Conservation (phyloP, 2,113 vertebrate genomes). For the Crypturellus undulatus region DNA sequence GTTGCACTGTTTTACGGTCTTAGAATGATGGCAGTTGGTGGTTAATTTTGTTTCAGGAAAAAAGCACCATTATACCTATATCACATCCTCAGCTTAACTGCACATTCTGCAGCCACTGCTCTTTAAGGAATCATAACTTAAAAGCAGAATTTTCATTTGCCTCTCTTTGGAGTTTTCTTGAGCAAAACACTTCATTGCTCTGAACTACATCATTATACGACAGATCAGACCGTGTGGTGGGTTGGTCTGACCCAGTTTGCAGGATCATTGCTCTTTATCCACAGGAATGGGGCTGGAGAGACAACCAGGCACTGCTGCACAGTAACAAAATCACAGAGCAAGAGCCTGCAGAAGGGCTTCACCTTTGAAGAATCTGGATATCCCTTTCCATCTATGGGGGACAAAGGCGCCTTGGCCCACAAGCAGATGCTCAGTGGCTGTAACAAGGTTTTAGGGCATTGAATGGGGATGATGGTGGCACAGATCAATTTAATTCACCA, state of each 20-base stretch:
- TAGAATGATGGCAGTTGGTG: slow-evolving; percentile 38
- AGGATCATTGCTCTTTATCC: not conserved
- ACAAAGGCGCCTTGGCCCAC: rapidly evolving
- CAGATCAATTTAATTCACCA: not conserved
- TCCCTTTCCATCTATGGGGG: rapidly evolving
- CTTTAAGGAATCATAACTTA: slow-evolving; percentile 37
- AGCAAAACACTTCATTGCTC: not conserved
- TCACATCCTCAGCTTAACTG: not conserved
- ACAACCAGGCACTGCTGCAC: not conserved
- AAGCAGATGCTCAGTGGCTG: not conserved
- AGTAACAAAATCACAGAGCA: rapidly evolving
- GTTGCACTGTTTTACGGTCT: slow-evolving; percentile 40
- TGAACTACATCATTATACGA: rapidly evolving
- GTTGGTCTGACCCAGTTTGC: not conserved
- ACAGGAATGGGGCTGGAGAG: rapidly evolving
- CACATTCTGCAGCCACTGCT: slow-evolving; percentile 11
- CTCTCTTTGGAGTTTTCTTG: not conserved
- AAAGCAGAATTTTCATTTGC: not conserved
- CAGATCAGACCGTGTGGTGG: not conserved
- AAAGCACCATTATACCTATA: not conserved
- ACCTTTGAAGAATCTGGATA: not conserved
- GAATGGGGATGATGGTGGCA: not conserved
- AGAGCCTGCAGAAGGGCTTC: not conserved
- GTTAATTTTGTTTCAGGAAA: slow-evolving; percentile 49
- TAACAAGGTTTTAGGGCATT: not conserved